Percentiles rank a stretch among this genome's conserved stretches.
Conservation (phyloP, 2,888 invertebrate genomes). For the Agrotis clavis region DNA sequence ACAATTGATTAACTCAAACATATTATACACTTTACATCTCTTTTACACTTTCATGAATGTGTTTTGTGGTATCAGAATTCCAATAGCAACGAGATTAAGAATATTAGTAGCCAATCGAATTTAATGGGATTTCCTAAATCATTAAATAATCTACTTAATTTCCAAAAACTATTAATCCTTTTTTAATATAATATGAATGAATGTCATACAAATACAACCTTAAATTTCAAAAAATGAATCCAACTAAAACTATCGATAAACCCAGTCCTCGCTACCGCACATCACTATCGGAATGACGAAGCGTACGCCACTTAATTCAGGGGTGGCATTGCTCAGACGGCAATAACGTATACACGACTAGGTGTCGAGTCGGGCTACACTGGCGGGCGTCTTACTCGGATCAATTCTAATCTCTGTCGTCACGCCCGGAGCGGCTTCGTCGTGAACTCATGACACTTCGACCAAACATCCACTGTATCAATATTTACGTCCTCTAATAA, state of each 20-base stretch:
- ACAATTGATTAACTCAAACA: conserved; percentile 19
- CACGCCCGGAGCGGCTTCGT: conserved; percentile 70
- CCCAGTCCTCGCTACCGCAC: conserved; percentile 45
- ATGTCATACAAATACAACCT: neutral
- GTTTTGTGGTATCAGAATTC: neutral
- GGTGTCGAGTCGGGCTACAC: conserved; percentile 74
- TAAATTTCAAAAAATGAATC: neutral
- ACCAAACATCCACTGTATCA: conserved; percentile 69
- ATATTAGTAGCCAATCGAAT: neutral
- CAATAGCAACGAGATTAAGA: neutral
- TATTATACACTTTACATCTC: too few relatives aligned
- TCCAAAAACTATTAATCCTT: too few relatives aligned
- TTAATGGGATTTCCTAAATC: neutral
- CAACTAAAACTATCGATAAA: conserved; percentile 63
- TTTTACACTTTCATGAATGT: neutral
- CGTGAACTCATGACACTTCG: conserved; percentile 66
- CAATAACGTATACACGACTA: conserved; percentile 81
- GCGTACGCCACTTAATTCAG: conserved; percentile 78
- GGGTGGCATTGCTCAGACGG: conserved; percentile 84
- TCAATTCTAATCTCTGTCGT: conserved; percentile 85
- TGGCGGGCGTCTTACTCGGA: conserved; percentile 79
- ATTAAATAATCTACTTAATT: neutral
- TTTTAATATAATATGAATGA: too few relatives aligned
- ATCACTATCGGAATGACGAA: conserved; percentile 71
- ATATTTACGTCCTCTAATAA: conserved; percentile 72